These are phyloP conservation scores for Pandemis corylana DNA, from an alignment of 2,888 invertebrate genomes.

Conservation along the genomic window DNA sequence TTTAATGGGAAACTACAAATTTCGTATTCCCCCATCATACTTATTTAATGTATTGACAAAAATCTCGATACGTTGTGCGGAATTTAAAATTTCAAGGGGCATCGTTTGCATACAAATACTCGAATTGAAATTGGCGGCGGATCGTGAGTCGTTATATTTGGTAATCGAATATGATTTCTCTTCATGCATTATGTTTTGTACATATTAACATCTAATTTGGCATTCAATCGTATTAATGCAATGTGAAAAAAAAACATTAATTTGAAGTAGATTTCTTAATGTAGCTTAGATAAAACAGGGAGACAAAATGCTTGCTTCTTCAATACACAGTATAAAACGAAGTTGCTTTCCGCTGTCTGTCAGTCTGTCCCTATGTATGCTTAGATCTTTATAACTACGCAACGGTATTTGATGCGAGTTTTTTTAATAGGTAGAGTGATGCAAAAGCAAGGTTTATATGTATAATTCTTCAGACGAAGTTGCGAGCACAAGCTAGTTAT, in stretches of 20 bases:
- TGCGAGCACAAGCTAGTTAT: too few relatives aligned
- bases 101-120: slow-evolving; percentile 59
- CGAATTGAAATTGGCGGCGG: slow-evolving; percentile 51
- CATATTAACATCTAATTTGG: slow-evolving; percentile 1
- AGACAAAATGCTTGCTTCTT: too few relatives aligned
- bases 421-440: too few relatives aligned
- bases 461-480: too few relatives aligned
- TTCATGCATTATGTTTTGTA: slow-evolving; percentile 43
- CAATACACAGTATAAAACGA: too few relatives aligned
- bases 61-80: slow-evolving; percentile 60
- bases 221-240: background rate
- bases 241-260: background rate
- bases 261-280: background rate
- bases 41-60: slow-evolving; percentile 55
- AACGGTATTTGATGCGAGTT: too few relatives aligned
- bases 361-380: too few relatives aligned
- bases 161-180: slow-evolving; percentile 66
- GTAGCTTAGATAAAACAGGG: background rate
- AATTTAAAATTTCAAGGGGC: slow-evolving; percentile 67
- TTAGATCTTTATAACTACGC: too few relatives aligned
- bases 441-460: too few relatives aligned
- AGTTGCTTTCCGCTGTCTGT: too few relatives aligned
- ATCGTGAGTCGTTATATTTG: slow-evolving; percentile 55
- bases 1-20: slow-evolving; percentile 45
- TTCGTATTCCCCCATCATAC: slow-evolving; percentile 67